Base-by-base conservation (phyloP, 2,888 invertebrate genomes). In the Tanaodytes sp. region DNA sequence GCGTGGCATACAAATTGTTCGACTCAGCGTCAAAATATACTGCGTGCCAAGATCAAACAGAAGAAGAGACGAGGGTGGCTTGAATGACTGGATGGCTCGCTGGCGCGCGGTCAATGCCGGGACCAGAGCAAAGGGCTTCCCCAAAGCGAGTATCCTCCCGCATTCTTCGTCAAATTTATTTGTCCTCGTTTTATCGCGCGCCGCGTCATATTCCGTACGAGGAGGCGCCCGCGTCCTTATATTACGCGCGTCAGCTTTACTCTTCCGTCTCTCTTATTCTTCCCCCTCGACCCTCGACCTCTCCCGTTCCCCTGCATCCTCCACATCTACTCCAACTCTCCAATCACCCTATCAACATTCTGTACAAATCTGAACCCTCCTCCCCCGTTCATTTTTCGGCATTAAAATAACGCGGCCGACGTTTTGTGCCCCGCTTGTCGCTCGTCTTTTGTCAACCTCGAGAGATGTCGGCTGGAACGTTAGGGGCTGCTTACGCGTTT, bases 1-100 rank as follows among this genome's bases (percentile, higher is more conserved):
- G 80, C 83, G 79, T 77, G 83, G 84, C 84, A 84, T 84, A 84
- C 84, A 84, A 84, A 84, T 84, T 84, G 84, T 84, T 83, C 82
- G 84, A 84, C 84, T 82, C 83, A 80, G 77, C 84, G 82, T 84
- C 84, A 83, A 84, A 84, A 84, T 84, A 84, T 84, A 84, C 82
- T 79, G 80, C 80, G 82, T 82, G 81, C 80, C 79, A 82, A 84
- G 84, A 84, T 84, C 84, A 84, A 84, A 84, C 83, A 83, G 77
- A 78, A 80, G 80, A 80, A 80, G 74, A 80, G 74, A 80, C 78
- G 78, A 75, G 73, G 77, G 77, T 73, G 77, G 75, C 75, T 77
- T 73, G 74, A 74, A 75, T 75, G 69, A 58, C 63, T 64, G 69
- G 69, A 57, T 61, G 52, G 65, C 59, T 61, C 54, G 69, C 59